Conservation (phyloP, 2,797 vertebrate genomes). For the Pelodytes ibericus region DNA sequence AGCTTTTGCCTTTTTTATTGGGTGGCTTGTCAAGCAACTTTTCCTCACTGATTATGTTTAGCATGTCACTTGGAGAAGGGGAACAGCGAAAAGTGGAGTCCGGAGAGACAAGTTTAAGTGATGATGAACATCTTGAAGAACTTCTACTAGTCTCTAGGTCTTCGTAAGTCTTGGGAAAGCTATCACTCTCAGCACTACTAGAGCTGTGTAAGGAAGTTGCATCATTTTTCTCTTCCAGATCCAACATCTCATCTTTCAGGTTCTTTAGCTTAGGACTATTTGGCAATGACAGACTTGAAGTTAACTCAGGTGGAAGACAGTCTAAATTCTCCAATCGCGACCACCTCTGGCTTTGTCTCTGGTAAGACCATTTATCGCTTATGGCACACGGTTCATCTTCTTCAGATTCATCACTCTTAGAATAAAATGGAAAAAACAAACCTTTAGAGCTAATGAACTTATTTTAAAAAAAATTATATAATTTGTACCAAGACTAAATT, state of each 20-base stretch:
- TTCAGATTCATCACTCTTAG: slow-evolving; percentile 75
- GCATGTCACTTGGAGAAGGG: slow-evolving; percentile 65
- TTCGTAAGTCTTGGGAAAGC: slow-evolving; percentile 60
- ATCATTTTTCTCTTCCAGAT: slow-evolving; percentile 70
- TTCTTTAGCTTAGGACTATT: slow-evolving; percentile 61
- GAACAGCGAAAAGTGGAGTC: slow-evolving; percentile 72
- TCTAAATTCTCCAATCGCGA: slow-evolving; percentile 67
- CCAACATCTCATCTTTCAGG: slow-evolving; percentile 58
- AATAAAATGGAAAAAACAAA: slow-evolving; percentile 9
- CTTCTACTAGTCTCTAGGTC: slow-evolving; percentile 70
- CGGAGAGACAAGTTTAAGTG: slow-evolving; percentile 66
- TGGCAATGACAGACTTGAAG: slow-evolving; percentile 51
- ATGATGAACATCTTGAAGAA: slow-evolving; percentile 72
- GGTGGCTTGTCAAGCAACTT: slow-evolving; percentile 70
- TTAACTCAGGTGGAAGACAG: slow-evolving; percentile 45
- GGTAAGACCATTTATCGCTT: slow-evolving; percentile 82
- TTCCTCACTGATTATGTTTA: slow-evolving; percentile 66
- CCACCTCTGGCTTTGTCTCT: slow-evolving; percentile 75
- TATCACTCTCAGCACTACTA: slow-evolving; percentile 80
- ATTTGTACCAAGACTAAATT: slow-evolving; percentile 5
- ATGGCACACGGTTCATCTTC: slow-evolving; percentile 84
- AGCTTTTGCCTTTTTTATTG: slow-evolving; percentile 71
- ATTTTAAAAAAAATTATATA: background rate
- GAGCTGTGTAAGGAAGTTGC: slow-evolving; percentile 77
- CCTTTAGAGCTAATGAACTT: background rate